Percentiles rank a stretch among this genome's conserved stretches.
These are phyloP conservation scores for Chloromyia formosa DNA, from an alignment of 2,888 invertebrate genomes.

Conservation along the genomic window DNA sequence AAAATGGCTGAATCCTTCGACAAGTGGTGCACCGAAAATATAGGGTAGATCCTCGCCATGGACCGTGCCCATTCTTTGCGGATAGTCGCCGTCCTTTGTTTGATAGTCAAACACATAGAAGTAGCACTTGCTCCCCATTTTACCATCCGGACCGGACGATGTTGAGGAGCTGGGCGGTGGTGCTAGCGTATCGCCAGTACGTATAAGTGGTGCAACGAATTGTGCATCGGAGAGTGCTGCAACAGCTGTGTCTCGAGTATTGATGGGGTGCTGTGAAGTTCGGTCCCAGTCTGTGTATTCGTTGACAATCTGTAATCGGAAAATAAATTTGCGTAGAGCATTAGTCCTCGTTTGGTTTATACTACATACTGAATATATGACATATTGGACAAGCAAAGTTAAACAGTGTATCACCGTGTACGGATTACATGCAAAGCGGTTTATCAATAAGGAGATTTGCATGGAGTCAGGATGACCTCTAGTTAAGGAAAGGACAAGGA, in stretches of 20 bases:
- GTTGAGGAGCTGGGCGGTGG: constrained; percentile 71
- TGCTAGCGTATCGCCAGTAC: constrained; percentile 83
- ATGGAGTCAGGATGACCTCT: no score
- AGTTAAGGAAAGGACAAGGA: no score
- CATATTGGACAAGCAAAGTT: no score
- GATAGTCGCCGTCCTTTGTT: constrained; percentile 87
- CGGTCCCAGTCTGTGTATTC: constrained; percentile 98
- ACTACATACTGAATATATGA: no score
- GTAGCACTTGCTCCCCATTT: constrained; percentile 79
- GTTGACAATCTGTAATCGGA: constrained; percentile 71
- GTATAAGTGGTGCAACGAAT: constrained; percentile 89
- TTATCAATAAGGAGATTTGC: no score
- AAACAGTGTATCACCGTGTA: no score
- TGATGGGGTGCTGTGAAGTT: constrained; percentile 88
- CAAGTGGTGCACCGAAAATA: constrained; percentile 89
- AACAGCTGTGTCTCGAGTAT: constrained; percentile 87
- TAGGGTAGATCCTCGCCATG: constrained; percentile 93
- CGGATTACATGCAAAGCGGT: no score
- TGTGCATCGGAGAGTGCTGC: constrained; percentile 94
- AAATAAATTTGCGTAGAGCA: constrained; percentile 36
- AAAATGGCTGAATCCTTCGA: constrained; percentile 82
- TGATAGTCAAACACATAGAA: constrained; percentile 95
- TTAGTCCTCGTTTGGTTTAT: constrained; percentile 17
- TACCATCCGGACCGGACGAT: constrained; percentile 65
- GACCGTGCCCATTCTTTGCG: constrained; percentile 91